These are phyloP conservation scores for Epizoanthus stellaris DNA, from an alignment of 92 coral and sea anemone genomes.

Conservation along the genomic window DNA sequence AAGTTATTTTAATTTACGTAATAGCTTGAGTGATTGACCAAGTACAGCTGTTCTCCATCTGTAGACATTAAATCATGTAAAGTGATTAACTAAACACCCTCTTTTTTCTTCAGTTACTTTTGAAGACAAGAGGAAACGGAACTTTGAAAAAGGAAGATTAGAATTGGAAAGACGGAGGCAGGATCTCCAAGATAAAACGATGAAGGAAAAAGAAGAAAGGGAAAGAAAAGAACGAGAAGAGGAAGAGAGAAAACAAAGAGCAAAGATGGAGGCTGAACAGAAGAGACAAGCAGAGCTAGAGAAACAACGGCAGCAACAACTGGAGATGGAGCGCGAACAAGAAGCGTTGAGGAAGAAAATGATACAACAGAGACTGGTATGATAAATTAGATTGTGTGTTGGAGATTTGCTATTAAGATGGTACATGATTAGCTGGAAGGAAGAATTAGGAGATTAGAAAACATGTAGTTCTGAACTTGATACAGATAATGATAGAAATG, in stretches of 20 bases:
- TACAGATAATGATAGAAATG: too few relatives aligned
- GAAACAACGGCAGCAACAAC: conserved; percentile 93
- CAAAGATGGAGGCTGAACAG: conserved; percentile 97
- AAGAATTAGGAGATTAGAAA: neutral
- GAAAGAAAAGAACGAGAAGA: conserved; percentile 85
- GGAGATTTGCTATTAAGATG: neutral
- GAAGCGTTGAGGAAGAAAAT: conserved; percentile 94
- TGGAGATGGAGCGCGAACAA: conserved; percentile 98
- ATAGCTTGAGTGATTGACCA: too few relatives aligned
- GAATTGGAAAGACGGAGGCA: conserved; percentile 95
- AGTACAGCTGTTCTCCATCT: too few relatives aligned
- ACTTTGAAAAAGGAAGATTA: conserved; percentile 95
- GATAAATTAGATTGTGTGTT: neutral
- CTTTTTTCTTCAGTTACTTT: conserved; percentile 77
- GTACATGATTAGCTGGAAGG: neutral
- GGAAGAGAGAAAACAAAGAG: conserved; percentile 92
- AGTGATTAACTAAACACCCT: too few relatives aligned
- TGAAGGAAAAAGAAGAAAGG: conserved; percentile 83
- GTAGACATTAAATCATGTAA: too few relatives aligned
- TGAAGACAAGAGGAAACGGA: conserved; percentile 96
- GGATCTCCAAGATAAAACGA: conserved; percentile 88
- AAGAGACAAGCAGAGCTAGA: conserved; percentile 96
- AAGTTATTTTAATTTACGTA: too few relatives aligned
- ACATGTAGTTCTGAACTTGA: neutral
- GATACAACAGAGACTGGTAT: conserved; percentile 97